A percentile compares a stretch with the other conserved stretches of the same genome.
Evolutionary conservation across 2,797 vertebrate genomes (phyloP).

Genomic region (Loris lydekkerianus): DNA sequence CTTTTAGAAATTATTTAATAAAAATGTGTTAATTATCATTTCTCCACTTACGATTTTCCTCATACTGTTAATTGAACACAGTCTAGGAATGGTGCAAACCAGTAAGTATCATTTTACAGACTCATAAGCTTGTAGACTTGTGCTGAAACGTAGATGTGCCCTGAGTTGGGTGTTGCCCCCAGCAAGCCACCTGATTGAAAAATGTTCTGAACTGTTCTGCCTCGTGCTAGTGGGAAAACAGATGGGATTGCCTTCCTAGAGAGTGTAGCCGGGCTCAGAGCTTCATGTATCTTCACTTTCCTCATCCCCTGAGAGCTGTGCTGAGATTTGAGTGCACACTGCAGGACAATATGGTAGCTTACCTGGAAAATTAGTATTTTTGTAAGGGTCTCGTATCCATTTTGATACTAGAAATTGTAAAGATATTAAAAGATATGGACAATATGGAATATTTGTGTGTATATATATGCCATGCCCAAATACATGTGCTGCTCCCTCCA

Average conservation of each 20-base stretch:
- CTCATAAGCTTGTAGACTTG: neutral
- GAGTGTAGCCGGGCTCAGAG: neutral
- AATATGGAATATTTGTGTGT: neutral
- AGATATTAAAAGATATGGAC: neutral
- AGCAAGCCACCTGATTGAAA: neutral
- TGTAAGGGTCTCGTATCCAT: neutral
- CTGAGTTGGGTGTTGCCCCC: neutral
- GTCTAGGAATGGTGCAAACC: neutral
- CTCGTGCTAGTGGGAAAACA: neutral
- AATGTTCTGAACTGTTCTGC: neutral
- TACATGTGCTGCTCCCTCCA: neutral
- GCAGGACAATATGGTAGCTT: neutral
- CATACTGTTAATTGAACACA: neutral
- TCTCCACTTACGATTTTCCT: neutral
- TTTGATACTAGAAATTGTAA: slow-evolving; percentile 17
- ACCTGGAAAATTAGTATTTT: neutral
- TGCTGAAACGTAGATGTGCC: neutral
- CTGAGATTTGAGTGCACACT: neutral
- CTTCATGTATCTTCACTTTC: neutral
- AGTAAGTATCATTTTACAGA: neutral
- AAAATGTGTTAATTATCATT: neutral
- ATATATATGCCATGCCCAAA: neutral
- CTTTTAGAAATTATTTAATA: slow-evolving; percentile 46
- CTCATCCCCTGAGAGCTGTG: neutral
- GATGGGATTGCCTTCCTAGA: neutral